Evolutionary conservation across 2,797 vertebrate species (phyloP).

Genomic region (Delichon dasypus): DNA sequence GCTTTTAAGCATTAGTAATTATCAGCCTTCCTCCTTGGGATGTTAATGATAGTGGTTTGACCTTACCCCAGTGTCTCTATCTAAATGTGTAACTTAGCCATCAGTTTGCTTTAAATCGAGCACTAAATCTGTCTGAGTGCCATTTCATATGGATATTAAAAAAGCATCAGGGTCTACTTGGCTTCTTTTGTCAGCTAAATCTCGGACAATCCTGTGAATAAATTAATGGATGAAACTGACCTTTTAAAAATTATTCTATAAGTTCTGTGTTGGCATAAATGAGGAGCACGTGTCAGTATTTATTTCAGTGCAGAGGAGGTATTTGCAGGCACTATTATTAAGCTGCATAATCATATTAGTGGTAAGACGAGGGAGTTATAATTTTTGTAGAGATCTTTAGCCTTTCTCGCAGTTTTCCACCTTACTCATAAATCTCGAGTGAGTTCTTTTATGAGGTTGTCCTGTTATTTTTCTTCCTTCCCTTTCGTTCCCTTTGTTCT

Average conservation of each 20-base stretch:
- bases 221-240: constrained; percentile 2
- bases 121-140: constrained; percentile 27
- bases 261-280: not conserved
- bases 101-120: constrained; percentile 50
- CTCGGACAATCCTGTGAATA: constrained; percentile 18
- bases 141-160: constrained; percentile 52
- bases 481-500: not conserved
- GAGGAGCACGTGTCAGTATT: not conserved
- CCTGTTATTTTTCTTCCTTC: not conserved
- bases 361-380: not conserved
- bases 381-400: not conserved
- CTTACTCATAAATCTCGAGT: not conserved
- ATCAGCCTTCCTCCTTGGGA: constrained; percentile 52
- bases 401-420: not conserved
- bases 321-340: not conserved
- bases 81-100: constrained; percentile 51
- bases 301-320: not conserved
- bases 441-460: not conserved
- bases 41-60: constrained; percentile 67
- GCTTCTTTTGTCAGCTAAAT: constrained; percentile 45
- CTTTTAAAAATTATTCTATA: not conserved
- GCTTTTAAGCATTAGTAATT: constrained; percentile 45
- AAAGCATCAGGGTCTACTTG: constrained; percentile 32
- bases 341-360: not conserved
- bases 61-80: constrained; percentile 57